Evolutionary conservation across 2,888 invertebrate genomes (phyloP).

Genomic region (Sepioteuthis lessoniana): DNA sequence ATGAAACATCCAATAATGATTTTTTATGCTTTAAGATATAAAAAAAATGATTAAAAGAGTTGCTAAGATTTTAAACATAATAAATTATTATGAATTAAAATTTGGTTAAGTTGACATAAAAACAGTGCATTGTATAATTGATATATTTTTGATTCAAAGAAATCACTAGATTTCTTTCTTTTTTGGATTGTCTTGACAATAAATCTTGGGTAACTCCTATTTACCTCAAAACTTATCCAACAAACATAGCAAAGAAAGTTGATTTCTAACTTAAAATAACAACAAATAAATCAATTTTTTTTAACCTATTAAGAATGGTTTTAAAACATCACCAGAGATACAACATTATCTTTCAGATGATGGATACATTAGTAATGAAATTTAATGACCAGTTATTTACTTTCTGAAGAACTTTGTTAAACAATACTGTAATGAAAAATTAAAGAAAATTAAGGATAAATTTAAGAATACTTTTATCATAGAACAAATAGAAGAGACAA

Average conservation of each 20-base stretch:
- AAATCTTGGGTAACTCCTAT: neutral
- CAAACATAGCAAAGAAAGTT: neutral
- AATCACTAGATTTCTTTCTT: too few relatives aligned
- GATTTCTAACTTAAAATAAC: neutral
- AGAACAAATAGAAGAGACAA: neutral
- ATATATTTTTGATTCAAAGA: too few relatives aligned
- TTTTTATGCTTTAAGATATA: too few relatives aligned
- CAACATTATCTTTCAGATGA: slow-evolving; percentile 20
- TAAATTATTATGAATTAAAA: too few relatives aligned
- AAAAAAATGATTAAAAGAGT: too few relatives aligned
- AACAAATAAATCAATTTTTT: neutral
- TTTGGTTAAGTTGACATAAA: too few relatives aligned
- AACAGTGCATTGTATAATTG: too few relatives aligned
- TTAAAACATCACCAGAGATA: neutral
- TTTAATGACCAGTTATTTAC: neutral
- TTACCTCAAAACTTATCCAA: neutral
- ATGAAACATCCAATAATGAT: too few relatives aligned
- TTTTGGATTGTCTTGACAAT: neutral
- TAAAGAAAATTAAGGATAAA: neutral
- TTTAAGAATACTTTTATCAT: neutral
- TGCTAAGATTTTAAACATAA: too few relatives aligned
- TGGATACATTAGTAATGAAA: neutral
- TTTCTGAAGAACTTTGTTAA: neutral
- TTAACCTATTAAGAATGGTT: neutral
- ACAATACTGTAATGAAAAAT: neutral